Base-by-base conservation (phyloP, 2,888 invertebrate species). In the Rambutsinella grinnellia region DNA sequence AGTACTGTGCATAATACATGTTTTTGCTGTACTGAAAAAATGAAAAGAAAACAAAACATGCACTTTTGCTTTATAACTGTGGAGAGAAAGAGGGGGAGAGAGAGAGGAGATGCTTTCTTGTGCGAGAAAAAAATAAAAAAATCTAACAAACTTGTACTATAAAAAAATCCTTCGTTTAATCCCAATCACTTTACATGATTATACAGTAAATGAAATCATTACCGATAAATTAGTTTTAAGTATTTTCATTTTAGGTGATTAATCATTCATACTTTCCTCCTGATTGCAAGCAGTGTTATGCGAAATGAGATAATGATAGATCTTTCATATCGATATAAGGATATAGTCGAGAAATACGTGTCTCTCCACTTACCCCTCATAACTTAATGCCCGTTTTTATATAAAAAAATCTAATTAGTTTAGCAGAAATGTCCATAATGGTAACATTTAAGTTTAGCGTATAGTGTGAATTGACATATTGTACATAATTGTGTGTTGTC, bases 11-110 rank as follows among this genome's bases (percentile, higher is more conserved):
- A 75, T 75, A 26, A n/a, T 24, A 27, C 56, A 21, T 68, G 75
- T 75, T 75, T 67, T 75, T 75, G 74, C 75, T 75, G 75, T 68
- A 75, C 68, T 75, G 75, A 75, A 66, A 74, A 53, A n/a, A n/a
- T n/a, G 36, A 63, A 57, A 72, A 49, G 65, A 72, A 74, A 70
- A 74, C 71, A 71, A 49, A 47, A 62, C 54, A 62, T 70, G 70
- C 71, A 71, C 71, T 62, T 36, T 53, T 62, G 56, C 70, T 61
- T 61, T 54, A 28, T 10, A 13, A 56, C 24, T n/a, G 21, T 8
- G 58, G 21, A 36, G 15, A 19, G 24, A 60, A 26, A 13, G 44
- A 60, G 21, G 36, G 8, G 27, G 51, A 53, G 13, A 54, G 10
- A 54, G 10, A 54, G 21, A 58, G 15, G 26, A 24, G n/a, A 19